Evolutionary conservation across 2,797 vertebrate genomes (phyloP).

Genomic region (Chloroceryle amazona): DNA sequence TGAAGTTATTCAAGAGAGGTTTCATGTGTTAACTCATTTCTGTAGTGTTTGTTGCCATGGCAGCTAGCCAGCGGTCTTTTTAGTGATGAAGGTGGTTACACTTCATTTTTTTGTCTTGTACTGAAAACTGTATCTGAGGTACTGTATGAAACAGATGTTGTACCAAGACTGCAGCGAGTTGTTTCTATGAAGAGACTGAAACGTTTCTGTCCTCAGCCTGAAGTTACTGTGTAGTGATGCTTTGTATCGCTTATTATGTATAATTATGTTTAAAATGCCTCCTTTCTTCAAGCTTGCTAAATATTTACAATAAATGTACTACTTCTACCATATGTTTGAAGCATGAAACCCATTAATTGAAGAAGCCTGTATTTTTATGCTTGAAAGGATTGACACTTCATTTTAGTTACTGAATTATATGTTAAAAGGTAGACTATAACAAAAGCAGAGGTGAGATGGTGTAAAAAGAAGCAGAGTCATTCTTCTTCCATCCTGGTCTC

Average conservation of each 20-base stretch:
- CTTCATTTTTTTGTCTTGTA: background rate
- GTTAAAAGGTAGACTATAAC: background rate
- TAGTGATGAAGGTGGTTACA: background rate
- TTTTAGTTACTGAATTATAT: background rate
- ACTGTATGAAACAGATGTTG: background rate
- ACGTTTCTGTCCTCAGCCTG: background rate
- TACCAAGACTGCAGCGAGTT: background rate
- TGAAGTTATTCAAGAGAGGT: background rate
- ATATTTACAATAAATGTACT: conserved; percentile 10
- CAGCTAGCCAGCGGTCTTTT: background rate
- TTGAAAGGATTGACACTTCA: background rate
- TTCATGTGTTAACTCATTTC: background rate
- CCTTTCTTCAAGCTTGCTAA: background rate
- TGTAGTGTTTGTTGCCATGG: conserved; percentile 27
- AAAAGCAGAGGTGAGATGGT: background rate
- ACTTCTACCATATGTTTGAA: background rate
- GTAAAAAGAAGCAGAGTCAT: background rate
- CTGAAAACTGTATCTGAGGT: background rate
- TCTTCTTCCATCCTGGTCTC: conserved; percentile 5
- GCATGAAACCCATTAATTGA: conserved; percentile 12
- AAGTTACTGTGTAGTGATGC: background rate
- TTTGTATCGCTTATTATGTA: background rate
- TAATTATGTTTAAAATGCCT: conserved; percentile 11
- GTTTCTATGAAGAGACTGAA: background rate
- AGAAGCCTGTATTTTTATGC: background rate